A percentile compares a stretch with the other conserved stretches of the same genome.
These are phyloP conservation scores for Silurus glanis DNA, from an alignment of 2,113 vertebrate genomes.

Conservation along the genomic window DNA sequence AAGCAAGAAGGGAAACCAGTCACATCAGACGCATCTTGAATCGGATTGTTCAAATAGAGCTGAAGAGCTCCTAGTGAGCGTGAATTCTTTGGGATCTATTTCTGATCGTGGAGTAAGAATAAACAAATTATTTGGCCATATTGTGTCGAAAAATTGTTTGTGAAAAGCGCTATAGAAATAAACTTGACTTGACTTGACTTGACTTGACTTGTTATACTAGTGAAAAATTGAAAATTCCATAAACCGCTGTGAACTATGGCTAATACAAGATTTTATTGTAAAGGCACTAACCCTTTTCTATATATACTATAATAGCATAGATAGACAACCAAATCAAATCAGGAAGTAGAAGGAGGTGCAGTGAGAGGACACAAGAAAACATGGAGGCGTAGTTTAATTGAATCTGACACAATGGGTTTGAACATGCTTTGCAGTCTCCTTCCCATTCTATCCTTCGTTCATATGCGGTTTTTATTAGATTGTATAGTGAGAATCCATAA, in stretches of 20 bases:
- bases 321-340: neutral
- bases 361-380: neutral
- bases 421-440: neutral
- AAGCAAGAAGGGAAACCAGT: too few relatives aligned
- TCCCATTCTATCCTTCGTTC: slow-evolving; percentile 7
- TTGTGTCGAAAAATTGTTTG: too few relatives aligned
- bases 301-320: neutral
- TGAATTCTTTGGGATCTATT: too few relatives aligned
- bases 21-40: too few relatives aligned
- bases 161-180: too few relatives aligned
- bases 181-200: neutral
- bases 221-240: neutral
- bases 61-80: too few relatives aligned
- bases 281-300: neutral
- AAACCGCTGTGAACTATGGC: neutral
- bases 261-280: neutral
- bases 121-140: too few relatives aligned
- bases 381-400: slow-evolving; percentile 35
- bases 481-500: neutral
- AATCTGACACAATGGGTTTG: slow-evolving; percentile 27
- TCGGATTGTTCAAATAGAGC: too few relatives aligned
- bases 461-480: neutral
- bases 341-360: neutral
- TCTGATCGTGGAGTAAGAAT: too few relatives aligned
- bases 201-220: neutral